Conservation (phyloP, 2,113 vertebrate genomes). For the Dunckerocampus dactyliophorus region DNA sequence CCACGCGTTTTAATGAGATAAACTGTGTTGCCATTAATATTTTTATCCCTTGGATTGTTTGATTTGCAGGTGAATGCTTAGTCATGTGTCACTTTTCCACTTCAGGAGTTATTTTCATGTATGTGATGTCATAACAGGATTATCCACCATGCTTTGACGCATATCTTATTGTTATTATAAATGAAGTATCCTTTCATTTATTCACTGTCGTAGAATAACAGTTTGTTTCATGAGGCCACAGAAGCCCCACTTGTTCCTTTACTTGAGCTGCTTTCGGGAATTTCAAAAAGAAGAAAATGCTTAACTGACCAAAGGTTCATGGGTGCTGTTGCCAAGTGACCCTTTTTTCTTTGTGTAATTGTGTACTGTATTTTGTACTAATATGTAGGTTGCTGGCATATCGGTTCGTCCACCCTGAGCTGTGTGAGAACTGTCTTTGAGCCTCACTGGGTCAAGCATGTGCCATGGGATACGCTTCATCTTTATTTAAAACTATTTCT, state of each 20-base stretch:
- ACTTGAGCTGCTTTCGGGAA: conserved; percentile 60
- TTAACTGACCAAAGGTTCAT: conserved; percentile 63
- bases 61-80: conserved; percentile 33
- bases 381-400: conserved; percentile 51
- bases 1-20: conserved; percentile 47
- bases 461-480: conserved; percentile 65
- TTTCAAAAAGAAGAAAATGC: conserved; percentile 24
- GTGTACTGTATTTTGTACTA: conserved; percentile 70
- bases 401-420: conserved; percentile 57
- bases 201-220: conserved; percentile 44
- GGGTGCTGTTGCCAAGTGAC: conserved; percentile 51
- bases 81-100: conserved; percentile 26
- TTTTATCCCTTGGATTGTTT: conserved; percentile 2
- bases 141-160: conserved; percentile 44
- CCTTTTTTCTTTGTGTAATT: conserved; percentile 52
- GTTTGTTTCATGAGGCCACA: conserved; percentile 39
- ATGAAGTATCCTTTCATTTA: conserved; percentile 53
- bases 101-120: conserved; percentile 49
- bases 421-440: conserved; percentile 66
- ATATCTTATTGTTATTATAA: conserved; percentile 57
- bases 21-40: conserved; percentile 7
- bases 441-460: conserved; percentile 60
- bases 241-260: conserved; percentile 51
- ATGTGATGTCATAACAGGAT: conserved; percentile 47
- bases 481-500: conserved; percentile 75